Evolutionary conservation across 2,888 invertebrate species (phyloP).

Genomic region (Archips xylosteana): DNA sequence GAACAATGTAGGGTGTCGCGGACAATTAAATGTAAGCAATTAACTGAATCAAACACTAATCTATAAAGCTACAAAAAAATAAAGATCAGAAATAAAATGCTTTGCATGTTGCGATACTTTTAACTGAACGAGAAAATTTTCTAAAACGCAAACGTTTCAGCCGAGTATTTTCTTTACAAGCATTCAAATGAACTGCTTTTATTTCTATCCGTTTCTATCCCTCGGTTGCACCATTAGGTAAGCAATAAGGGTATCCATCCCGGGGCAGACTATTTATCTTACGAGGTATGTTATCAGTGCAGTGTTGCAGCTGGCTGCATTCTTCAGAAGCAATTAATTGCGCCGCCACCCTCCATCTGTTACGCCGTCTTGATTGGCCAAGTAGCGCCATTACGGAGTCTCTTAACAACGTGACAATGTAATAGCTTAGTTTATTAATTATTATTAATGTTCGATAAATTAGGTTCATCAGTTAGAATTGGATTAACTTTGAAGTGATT

Average conservation of each 20-base stretch:
- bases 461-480: neutral
- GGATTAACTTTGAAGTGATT: neutral
- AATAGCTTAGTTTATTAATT: slow-evolving; percentile 14
- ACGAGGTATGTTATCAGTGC: slow-evolving; percentile 67
- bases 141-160: slow-evolving; percentile 1
- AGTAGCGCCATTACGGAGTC: slow-evolving; percentile 55
- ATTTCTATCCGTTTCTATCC: slow-evolving; percentile 37
- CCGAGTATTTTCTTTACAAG: neutral
- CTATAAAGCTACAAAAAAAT: neutral
- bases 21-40: neutral
- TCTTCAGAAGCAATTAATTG: slow-evolving; percentile 75
- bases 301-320: slow-evolving; percentile 71
- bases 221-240: slow-evolving; percentile 34
- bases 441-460: neutral
- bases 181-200: slow-evolving; percentile 33
- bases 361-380: slow-evolving; percentile 69
- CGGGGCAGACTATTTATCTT: slow-evolving; percentile 61
- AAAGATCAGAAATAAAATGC: neutral
- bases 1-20: neutral
- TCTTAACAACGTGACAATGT: slow-evolving; percentile 50
- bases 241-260: slow-evolving; percentile 38
- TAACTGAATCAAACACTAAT: neutral
- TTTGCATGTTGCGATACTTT: neutral
- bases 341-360: slow-evolving; percentile 68
- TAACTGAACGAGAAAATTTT: neutral